These are phyloP conservation scores for Carpatolechia fugitivella DNA, from an alignment of 2,888 invertebrate species.

Conservation along the genomic window DNA sequence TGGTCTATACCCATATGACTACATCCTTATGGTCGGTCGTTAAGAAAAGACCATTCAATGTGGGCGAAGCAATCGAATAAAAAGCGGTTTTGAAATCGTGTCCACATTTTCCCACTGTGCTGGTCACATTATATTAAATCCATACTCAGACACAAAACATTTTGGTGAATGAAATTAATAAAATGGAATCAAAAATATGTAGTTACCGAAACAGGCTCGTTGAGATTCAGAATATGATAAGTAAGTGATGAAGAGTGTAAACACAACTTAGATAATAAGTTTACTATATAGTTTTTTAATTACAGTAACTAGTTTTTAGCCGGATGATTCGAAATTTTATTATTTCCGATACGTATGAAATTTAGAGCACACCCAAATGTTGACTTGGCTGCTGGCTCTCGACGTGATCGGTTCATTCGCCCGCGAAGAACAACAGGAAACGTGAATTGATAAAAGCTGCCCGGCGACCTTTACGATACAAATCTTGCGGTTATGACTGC, in stretches of 20 bases:
- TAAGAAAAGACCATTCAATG: constrained; percentile 43
- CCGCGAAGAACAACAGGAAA: constrained; percentile 20
- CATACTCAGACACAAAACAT: not conserved
- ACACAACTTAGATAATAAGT: too few species aligned
- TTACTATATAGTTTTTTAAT: not conserved
- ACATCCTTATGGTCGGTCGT: constrained; percentile 10
- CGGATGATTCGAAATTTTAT: not conserved
- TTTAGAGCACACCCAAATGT: not conserved
- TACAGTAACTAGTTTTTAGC: not conserved
- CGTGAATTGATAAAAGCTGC: constrained; percentile 38
- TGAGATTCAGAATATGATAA: not conserved
- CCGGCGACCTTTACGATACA: constrained; percentile 66
- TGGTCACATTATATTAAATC: constrained; percentile 7
- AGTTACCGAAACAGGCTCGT: not conserved
- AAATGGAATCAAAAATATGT: not conserved
- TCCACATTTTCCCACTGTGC: constrained; percentile 18
- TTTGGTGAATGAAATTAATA: constrained; percentile 8
- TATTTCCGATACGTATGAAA: not conserved
- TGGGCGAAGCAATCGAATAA: constrained; percentile 39
- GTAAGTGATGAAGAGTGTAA: not conserved
- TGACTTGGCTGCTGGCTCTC: constrained; percentile 15
- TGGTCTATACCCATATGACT: constrained; percentile 19
- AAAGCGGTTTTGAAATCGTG: constrained; percentile 34
- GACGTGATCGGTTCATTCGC: not conserved
- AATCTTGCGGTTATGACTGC: constrained; percentile 67